These are phyloP conservation scores for Heliornis fulica DNA, from an alignment of 2,113 vertebrate genomes.

Conservation along the genomic window DNA sequence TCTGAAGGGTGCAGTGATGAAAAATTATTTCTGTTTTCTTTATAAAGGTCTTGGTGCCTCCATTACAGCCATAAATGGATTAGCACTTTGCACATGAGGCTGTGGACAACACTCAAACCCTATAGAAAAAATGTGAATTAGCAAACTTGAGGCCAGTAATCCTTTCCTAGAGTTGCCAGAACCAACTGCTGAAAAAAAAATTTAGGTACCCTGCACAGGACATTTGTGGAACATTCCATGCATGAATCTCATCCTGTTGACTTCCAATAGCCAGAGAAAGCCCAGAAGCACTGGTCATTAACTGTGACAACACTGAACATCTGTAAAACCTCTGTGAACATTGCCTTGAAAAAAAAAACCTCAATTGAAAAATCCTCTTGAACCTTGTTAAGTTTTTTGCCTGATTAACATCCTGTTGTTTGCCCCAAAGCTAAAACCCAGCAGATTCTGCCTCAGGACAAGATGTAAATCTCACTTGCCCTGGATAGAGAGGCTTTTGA, in stretches of 20 bases:
- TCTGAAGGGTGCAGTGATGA: background rate
- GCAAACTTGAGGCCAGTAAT: background rate
- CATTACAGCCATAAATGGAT: background rate
- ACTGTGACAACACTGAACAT: background rate
- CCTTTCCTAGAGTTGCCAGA: background rate
- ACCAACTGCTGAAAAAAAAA: background rate
- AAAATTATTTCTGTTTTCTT: background rate
- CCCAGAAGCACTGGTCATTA: background rate
- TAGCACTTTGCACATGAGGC: background rate
- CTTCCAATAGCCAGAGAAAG: background rate
- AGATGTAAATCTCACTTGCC: background rate
- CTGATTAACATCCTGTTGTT: background rate
- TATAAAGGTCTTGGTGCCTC: background rate
- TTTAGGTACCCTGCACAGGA: accelerated
- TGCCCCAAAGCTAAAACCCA: background rate
- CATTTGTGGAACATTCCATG: background rate
- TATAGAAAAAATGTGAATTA: background rate
- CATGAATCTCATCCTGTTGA: background rate
- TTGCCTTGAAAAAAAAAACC: background rate
- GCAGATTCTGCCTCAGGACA: background rate
- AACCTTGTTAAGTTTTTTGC: background rate
- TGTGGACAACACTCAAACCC: background rate
- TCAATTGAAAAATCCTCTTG: background rate
- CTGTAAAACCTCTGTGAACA: background rate
- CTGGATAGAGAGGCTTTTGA: background rate